Evolutionary conservation across 2,797 vertebrate species (phyloP).

Genomic region (Pantherophis vulpinus): DNA sequence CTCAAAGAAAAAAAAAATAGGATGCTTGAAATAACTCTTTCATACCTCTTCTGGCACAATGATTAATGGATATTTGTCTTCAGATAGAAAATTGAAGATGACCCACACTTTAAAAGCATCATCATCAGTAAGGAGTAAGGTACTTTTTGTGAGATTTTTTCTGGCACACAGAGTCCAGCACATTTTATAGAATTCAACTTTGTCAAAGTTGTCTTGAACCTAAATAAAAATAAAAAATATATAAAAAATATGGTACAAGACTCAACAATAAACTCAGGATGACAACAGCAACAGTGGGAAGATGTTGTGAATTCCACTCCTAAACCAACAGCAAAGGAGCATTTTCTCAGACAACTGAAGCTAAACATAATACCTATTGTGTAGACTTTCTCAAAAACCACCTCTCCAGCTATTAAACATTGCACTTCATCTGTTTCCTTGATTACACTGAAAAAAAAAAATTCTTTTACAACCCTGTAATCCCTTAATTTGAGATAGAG

Average conservation of each 20-base stretch:
- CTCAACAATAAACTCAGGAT: neutral
- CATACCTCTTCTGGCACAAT: conserved; percentile 95
- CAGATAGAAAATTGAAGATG: conserved; percentile 97
- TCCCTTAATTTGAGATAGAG: neutral
- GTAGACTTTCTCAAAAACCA: fast-evolving
- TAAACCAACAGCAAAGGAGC: neutral
- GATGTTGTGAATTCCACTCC: neutral
- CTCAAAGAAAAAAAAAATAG: conserved; percentile 4
- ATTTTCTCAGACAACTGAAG: fast-evolving
- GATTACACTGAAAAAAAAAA: neutral
- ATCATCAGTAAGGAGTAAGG: conserved; percentile 83
- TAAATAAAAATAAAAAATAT: conserved; percentile 59
- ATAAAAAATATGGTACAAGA: neutral
- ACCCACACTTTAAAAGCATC: conserved; percentile 97
- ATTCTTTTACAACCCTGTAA: neutral
- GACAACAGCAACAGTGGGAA: neutral
- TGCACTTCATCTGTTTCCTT: neutral
- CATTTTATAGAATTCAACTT: conserved; percentile 93
- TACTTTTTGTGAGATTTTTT: conserved; percentile 85
- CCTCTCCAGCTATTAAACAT: neutral
- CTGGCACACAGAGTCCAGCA: conserved; percentile 93
- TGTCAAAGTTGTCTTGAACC: conserved; percentile 91
- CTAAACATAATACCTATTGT: neutral
- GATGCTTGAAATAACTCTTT: conserved; percentile 7
- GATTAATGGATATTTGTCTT: conserved; percentile 90